phyloP scores from a whole-genome alignment of 2,113 vertebrate species.

The Pandion haliaetus region DNA sequence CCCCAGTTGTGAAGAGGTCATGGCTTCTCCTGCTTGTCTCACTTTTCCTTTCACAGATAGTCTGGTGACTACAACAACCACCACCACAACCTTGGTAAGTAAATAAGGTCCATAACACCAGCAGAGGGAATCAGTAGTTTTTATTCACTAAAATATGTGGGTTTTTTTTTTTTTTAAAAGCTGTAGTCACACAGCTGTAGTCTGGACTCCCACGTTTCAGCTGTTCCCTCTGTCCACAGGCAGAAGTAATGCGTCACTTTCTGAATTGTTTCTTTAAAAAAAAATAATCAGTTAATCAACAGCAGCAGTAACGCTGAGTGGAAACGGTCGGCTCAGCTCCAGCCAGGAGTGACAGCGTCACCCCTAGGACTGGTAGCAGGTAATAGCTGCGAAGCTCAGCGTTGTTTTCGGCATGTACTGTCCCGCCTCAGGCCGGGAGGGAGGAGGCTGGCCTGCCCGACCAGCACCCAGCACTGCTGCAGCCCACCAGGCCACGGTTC shows the following conservation, averaged over 20 bases:
- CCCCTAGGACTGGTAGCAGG: not conserved
- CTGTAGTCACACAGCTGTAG: conserved; percentile 69
- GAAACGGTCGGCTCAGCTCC: not conserved
- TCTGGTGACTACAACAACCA: not conserved
- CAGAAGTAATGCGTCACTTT: conserved; percentile 65
- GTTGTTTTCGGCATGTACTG: rapidly evolving
- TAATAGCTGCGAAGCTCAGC: not conserved
- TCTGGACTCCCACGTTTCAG: conserved; percentile 70
- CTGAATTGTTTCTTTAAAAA: conserved; percentile 42
- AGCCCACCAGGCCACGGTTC: not conserved
- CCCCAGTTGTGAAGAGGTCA: not conserved
- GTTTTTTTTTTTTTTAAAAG: not conserved
- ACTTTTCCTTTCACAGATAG: not conserved
- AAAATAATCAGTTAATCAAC: conserved; percentile 12
- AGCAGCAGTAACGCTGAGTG: not conserved
- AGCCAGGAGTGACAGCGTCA: not conserved
- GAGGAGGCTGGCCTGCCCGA: not conserved
- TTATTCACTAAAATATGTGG: conserved; percentile 24
- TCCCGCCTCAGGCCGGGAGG: not conserved
- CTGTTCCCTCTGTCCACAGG: conserved; percentile 68
- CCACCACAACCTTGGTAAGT: not conserved
- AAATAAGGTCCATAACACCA: conserved; percentile 37
- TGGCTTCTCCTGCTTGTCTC: not conserved
- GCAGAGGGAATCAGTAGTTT: conserved; percentile 61
- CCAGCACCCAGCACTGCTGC: not conserved